Evolutionary conservation across 2,797 vertebrate genomes (phyloP).

Genomic region (Percopsis omiscomaycus): DNA sequence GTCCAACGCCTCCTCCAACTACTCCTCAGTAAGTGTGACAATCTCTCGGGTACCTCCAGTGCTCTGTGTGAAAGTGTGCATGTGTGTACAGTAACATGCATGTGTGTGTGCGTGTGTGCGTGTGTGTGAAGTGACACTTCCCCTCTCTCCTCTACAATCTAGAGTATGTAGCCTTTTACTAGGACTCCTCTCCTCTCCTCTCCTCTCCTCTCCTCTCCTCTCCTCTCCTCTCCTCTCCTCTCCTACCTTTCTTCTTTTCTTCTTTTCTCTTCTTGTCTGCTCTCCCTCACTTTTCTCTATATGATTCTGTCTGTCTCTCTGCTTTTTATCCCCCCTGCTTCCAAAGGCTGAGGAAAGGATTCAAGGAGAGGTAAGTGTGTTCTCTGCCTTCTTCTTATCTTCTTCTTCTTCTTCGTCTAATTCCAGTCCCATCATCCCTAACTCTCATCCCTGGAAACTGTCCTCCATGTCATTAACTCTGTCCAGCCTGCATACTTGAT

Average conservation of each 20-base stretch:
- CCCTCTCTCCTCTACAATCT: constrained; percentile 5
- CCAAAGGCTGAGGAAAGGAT: constrained; percentile 76
- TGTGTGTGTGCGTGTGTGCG: constrained; percentile 15
- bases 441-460: constrained; percentile 20
- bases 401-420: background rate
- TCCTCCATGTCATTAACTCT: constrained; percentile 31
- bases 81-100: background rate
- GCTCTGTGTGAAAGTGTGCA: background rate
- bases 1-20: constrained; percentile 93
- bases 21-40: constrained; percentile 90
- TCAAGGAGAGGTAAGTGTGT: constrained; percentile 70
- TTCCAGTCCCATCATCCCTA: background rate
- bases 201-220: background rate
- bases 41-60: constrained; percentile 61
- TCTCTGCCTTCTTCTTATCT: constrained; percentile 23
- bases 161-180: constrained; percentile 11
- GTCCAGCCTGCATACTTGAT: constrained; percentile 3
- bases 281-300: background rate
- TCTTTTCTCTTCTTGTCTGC: background rate
- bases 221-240: background rate
- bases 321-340: constrained; percentile 46
- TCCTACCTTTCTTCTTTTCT: background rate
- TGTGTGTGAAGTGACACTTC: constrained; percentile 8
- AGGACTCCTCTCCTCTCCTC: constrained; percentile 1
- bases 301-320: constrained; percentile 7